A percentile compares a stretch with the other conserved stretches of the same genome.
Conservation (phyloP, 2,113 vertebrate genomes). For the Fregetta grallaria region DNA sequence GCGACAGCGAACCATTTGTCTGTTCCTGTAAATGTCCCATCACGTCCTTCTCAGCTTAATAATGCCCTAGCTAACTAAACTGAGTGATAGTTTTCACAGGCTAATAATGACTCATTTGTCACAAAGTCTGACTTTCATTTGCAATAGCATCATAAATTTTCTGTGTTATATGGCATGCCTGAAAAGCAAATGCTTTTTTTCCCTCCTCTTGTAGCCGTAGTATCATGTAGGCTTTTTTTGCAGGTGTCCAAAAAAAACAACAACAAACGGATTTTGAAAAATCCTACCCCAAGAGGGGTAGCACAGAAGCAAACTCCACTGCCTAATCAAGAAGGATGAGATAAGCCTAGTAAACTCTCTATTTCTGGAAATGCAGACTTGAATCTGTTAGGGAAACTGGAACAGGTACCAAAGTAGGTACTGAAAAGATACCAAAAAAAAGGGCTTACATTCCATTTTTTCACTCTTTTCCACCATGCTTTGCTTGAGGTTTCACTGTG, state of each 20-base stretch:
- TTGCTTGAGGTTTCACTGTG: not conserved
- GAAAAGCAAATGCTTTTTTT: not conserved
- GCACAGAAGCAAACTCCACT: not conserved
- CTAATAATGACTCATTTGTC: constrained; percentile 27
- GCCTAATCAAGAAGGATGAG: not conserved
- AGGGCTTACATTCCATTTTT: not conserved
- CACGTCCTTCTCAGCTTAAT: not conserved
- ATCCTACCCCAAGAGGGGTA: not conserved
- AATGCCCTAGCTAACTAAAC: not conserved
- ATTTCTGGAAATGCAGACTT: not conserved
- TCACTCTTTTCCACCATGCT: not conserved
- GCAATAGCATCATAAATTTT: not conserved
- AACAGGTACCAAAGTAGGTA: not conserved
- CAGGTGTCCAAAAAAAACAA: not conserved
- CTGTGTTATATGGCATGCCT: not conserved
- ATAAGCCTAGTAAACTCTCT: not conserved
- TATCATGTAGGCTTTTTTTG: not conserved
- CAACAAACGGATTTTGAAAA: not conserved
- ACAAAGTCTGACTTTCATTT: not conserved
- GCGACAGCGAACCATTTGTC: not conserved
- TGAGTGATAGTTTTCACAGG: not conserved
- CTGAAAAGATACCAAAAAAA: not conserved
- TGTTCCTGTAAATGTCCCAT: not conserved
- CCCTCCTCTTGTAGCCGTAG: not conserved
- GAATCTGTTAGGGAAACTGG: not conserved